These are phyloP conservation scores for Peromyscus eremicus DNA, from an alignment of 2,797 vertebrate genomes.

Conservation along the genomic window DNA sequence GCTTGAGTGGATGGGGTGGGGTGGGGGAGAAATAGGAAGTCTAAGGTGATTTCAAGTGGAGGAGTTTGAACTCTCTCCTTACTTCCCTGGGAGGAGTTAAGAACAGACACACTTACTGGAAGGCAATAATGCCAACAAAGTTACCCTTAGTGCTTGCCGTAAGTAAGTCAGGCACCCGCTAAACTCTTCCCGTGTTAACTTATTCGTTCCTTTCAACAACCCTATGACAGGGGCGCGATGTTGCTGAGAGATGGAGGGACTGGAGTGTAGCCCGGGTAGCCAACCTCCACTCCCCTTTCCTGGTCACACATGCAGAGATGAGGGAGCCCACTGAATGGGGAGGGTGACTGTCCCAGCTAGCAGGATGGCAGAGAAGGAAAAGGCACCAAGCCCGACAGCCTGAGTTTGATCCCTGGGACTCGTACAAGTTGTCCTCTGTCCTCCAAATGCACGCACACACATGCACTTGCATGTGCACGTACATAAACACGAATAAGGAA, in stretches of 20 bases:
- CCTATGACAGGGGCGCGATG: neutral
- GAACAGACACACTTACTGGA: neutral
- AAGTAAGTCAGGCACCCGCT: neutral
- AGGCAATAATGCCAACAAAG: neutral
- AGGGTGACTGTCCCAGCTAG: neutral
- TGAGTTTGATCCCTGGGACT: neutral
- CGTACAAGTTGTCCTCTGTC: neutral
- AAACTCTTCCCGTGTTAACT: neutral
- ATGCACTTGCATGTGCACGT: neutral
- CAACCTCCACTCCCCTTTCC: neutral
- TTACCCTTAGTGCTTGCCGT: neutral
- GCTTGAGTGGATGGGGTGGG: neutral
- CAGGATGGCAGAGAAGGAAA: neutral
- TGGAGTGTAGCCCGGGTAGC: neutral
- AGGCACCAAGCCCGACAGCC: neutral
- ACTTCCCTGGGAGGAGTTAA: neutral
- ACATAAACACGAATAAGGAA: neutral
- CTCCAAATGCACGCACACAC: fast-evolving
- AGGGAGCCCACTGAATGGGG: neutral
- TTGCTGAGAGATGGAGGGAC: neutral
- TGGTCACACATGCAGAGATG: neutral
- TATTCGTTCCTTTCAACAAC: conserved; percentile 2
- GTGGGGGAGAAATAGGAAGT: neutral
- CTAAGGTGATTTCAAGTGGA: neutral
- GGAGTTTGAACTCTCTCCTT: neutral